Evolutionary conservation across 1,140 invertebrate genomes (phyloP), one percentile per base, ranked within the genome.

Genomic region (Latrodectus geometricus): DNA sequence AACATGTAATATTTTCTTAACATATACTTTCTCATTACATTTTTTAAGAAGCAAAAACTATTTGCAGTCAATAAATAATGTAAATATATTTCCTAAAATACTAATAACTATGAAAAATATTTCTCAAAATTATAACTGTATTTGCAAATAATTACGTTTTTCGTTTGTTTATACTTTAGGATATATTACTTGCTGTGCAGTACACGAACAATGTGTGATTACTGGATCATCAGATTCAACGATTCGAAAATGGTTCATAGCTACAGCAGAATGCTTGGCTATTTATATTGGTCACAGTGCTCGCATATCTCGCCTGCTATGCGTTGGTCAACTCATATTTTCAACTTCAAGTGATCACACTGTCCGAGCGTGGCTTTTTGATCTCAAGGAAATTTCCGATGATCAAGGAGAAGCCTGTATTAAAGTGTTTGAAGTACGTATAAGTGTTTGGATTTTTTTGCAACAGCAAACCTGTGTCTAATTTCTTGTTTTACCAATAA

Each of bases 191-290:
- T 92, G 92, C 87, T 90, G 92, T 76, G 87, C 91, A 8, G 91
- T 93, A 17, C 90, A 91, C 65, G 92, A 93, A 76, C 91, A 91
- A 61, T 93, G 90, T 89, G 92, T 93, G 4, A 80, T 93, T 17
- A 93, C 92, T 15, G 93, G 92, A 81, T 91, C 92, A 72, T 92
- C 92, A 8, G 93, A 93, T 89, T 90, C 91, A 80, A 93, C 93
- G 12, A 90, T 93, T 54, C 89, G 92, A 74, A 93, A 93, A 89
- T 93, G 93, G 93, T 91, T 92, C 88, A 92, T 93, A 56, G 91
- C 91, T 77, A 91, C 91, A 50, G 92, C 91, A 76, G 91, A 92
- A 84, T 93, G 92, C 85, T 82, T 93, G 17, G 89, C 90, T 35
- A 90, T 92, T 8, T 91, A 92, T 85, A 88, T 88, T 11, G 93